phyloP scores from a whole-genome alignment of 2,113 vertebrate species.

The Cricetomys ansorgei region DNA sequence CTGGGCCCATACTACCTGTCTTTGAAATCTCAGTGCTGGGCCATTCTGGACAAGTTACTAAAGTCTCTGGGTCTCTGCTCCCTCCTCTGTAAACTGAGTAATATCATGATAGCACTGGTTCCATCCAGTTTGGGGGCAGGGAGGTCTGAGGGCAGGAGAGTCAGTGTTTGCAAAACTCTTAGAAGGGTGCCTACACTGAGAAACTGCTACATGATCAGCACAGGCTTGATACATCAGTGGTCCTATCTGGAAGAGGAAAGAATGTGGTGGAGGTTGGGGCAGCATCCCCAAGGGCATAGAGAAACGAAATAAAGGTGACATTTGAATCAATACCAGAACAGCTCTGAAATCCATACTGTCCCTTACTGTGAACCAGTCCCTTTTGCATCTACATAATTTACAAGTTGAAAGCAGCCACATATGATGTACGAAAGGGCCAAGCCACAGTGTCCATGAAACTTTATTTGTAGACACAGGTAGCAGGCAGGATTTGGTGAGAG shows the following conservation, averaged over 20 bases:
- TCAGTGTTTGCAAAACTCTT: background rate
- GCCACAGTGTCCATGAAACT: background rate
- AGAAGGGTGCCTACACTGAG: background rate
- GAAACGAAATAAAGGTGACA: background rate
- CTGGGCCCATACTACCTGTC: fast-evolving
- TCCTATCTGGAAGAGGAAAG: background rate
- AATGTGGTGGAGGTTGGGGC: too few species aligned
- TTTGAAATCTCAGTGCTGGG: background rate
- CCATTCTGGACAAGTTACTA: background rate
- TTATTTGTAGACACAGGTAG: conserved; percentile 18
- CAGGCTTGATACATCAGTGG: background rate
- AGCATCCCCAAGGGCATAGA: fast-evolving
- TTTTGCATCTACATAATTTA: background rate
- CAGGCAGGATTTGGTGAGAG: background rate
- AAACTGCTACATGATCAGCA: fast-evolving
- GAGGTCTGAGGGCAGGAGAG: background rate
- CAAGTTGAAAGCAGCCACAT: background rate
- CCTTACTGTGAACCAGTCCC: background rate
- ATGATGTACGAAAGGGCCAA: background rate
- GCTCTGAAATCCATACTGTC: background rate
- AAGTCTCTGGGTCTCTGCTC: background rate
- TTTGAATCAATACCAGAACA: background rate
- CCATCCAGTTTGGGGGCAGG: background rate
- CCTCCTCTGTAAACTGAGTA: background rate
- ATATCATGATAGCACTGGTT: background rate